Conservation (phyloP, 2,888 invertebrate species). For the Spisula solida region DNA sequence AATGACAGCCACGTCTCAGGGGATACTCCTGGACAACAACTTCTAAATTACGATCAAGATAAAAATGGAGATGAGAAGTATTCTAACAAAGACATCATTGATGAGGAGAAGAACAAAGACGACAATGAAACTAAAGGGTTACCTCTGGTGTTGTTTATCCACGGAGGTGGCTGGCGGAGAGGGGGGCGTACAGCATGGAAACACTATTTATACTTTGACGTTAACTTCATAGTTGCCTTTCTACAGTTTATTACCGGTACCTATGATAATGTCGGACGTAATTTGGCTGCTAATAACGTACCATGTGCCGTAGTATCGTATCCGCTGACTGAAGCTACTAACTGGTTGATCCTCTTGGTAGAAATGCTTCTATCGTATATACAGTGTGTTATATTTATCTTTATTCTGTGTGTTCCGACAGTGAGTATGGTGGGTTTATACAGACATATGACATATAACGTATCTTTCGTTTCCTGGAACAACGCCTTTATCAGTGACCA, state of each 20-base stretch:
- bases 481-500: no score
- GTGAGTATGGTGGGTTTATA: not conserved
- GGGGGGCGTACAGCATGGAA: constrained; percentile 76
- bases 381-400: constrained; percentile 56
- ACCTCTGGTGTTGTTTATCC: constrained; percentile 78
- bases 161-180: constrained; percentile 81
- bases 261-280: constrained; percentile 75
- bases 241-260: constrained; percentile 66
- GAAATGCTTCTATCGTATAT: constrained; percentile 75
- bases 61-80: not conserved
- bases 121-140: not conserved
- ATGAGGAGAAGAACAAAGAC: not conserved
- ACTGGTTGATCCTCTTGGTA: constrained; percentile 59
- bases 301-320: constrained; percentile 79
- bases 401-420: constrained; percentile 37
- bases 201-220: constrained; percentile 76
- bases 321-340: constrained; percentile 72
- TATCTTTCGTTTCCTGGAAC: not conserved
- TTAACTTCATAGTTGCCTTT: constrained; percentile 75
- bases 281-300: constrained; percentile 72
- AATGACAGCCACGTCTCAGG: not conserved
- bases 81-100: not conserved
- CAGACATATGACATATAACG: not conserved
- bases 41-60: not conserved
- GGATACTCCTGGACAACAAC: not conserved